Conservation (phyloP, 2,797 vertebrate species). For the Chromobotia macracanthus region DNA sequence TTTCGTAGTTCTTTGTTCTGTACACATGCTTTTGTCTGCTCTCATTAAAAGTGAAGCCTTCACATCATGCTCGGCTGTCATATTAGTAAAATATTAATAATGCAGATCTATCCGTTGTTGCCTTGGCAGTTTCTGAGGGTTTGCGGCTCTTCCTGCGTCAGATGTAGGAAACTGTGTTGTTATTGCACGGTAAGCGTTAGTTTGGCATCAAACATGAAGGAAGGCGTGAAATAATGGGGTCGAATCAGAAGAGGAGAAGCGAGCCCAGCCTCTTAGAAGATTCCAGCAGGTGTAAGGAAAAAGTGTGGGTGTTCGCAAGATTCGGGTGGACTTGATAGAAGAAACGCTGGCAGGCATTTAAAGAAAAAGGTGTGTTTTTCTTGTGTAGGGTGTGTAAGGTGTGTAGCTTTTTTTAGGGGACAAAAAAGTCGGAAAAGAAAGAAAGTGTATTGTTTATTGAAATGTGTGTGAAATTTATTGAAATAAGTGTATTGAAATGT, state of each 20-base stretch:
- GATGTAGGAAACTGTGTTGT: slow-evolving; percentile 23
- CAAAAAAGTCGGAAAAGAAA: slow-evolving; percentile 22
- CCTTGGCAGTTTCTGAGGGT: slow-evolving; percentile 45
- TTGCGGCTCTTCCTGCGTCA: slow-evolving; percentile 34
- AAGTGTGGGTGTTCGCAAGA: slow-evolving; percentile 56
- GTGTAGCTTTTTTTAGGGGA: slow-evolving; percentile 37
- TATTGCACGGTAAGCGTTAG: slow-evolving; percentile 18
- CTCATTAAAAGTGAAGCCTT: slow-evolving; percentile 80
- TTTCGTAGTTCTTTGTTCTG: slow-evolving; percentile 62
- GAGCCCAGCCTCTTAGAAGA: slow-evolving; percentile 38
- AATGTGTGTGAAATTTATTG: too few relatives aligned
- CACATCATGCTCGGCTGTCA: slow-evolving; percentile 72
- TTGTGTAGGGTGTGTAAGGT: too few relatives aligned
- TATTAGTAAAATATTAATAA: slow-evolving; percentile 78
- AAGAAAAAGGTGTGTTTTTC: slow-evolving; percentile 42
- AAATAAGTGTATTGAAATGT: slow-evolving; percentile 26
- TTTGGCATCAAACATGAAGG: slow-evolving; percentile 54
- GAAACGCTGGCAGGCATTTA: slow-evolving; percentile 48
- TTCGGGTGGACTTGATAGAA: slow-evolving; percentile 46
- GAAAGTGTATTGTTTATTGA: slow-evolving; percentile 32
- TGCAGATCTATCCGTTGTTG: slow-evolving; percentile 64
- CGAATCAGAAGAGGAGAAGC: slow-evolving; percentile 42
- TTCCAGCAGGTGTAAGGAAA: slow-evolving; percentile 51
- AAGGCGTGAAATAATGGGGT: slow-evolving; percentile 58
- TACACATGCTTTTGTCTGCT: slow-evolving; percentile 70